A percentile compares a stretch with the other conserved stretches of the same genome.
These are phyloP conservation scores for Limenitis camilla DNA, from an alignment of 2,888 invertebrate species.

Conservation along the genomic window DNA sequence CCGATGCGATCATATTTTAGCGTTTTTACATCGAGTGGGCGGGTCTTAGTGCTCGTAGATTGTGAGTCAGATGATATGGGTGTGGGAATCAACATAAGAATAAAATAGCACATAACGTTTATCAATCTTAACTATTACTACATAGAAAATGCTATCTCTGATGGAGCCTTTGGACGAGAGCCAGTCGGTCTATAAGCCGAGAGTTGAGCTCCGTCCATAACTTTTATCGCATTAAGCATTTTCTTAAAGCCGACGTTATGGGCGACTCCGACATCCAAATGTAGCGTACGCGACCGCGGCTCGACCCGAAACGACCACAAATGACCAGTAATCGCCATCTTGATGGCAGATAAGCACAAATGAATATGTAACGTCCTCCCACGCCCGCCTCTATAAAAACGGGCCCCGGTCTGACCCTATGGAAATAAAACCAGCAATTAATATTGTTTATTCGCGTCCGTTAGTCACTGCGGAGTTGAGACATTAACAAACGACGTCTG, in stretches of 20 bases:
- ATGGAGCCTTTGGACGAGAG: slow-evolving; percentile 52
- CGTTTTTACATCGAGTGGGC: slow-evolving; percentile 43
- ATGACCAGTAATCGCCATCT: slow-evolving; percentile 56
- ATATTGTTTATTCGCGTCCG: slow-evolving; percentile 69
- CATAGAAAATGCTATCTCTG: slow-evolving; percentile 48
- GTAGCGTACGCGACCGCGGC: slow-evolving; percentile 43
- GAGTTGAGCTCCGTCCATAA: slow-evolving; percentile 46
- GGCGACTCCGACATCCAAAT: slow-evolving; percentile 34
- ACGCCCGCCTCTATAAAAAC: slow-evolving; percentile 56
- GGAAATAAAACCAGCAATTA: slow-evolving; percentile 58
- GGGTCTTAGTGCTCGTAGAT: slow-evolving; percentile 43
- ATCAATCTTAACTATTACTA: slow-evolving; percentile 23
- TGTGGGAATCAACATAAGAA: slow-evolving; percentile 51
- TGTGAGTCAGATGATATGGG: slow-evolving; percentile 59
- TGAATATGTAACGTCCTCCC: slow-evolving; percentile 70
- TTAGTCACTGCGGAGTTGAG: slow-evolving; percentile 58
- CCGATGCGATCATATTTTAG: slow-evolving; percentile 6
- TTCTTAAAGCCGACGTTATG: slow-evolving; percentile 17
- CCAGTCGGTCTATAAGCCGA: slow-evolving; percentile 58
- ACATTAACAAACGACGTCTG: slow-evolving; percentile 39
- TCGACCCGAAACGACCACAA: slow-evolving; percentile 42
- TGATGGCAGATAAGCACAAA: slow-evolving; percentile 68
- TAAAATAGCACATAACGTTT: slow-evolving; percentile 12
- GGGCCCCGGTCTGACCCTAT: slow-evolving; percentile 48
- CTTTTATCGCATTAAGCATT: slow-evolving; percentile 40